Evolutionary conservation across 1,140 invertebrate genomes (phyloP).

Genomic region (Brachionus rotundiformis): DNA sequence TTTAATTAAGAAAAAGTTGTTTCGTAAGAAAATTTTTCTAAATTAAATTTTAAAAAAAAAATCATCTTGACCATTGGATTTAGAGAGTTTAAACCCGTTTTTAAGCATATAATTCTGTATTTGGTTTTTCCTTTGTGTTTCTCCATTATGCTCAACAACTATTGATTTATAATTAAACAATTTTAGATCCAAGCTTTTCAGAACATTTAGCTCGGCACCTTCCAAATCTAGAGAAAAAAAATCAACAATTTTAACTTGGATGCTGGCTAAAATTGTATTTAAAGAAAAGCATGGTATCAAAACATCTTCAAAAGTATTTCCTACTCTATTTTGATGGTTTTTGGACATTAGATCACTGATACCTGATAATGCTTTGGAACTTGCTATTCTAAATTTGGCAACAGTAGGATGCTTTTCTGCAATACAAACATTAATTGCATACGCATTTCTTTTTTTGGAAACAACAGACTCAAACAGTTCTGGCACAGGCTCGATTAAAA

Average conservation of each 20-base stretch:
- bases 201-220: slow-evolving; percentile 55
- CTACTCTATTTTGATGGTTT: not conserved
- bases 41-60: slow-evolving; percentile 3
- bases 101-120: not conserved
- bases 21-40: too few relatives aligned
- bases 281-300: slow-evolving; percentile 46
- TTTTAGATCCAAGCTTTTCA: slow-evolving; percentile 46
- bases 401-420: not conserved
- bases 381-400: slow-evolving; percentile 11
- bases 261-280: slow-evolving; percentile 9
- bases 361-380: not conserved
- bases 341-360: not conserved
- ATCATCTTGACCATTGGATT: not conserved
- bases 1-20: too few relatives aligned
- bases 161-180: not conserved
- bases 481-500: slow-evolving; percentile 73
- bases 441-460: slow-evolving; percentile 55
- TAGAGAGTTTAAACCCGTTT: not conserved
- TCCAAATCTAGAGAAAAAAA: slow-evolving; percentile 57
- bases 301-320: not conserved
- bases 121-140: not conserved
- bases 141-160: not conserved
- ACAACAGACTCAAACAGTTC: slow-evolving; percentile 66
- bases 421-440: slow-evolving; percentile 47
- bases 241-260: slow-evolving; percentile 52